Conservation (phyloP, 2,888 invertebrate genomes). For the Sesia bembeciformis region DNA sequence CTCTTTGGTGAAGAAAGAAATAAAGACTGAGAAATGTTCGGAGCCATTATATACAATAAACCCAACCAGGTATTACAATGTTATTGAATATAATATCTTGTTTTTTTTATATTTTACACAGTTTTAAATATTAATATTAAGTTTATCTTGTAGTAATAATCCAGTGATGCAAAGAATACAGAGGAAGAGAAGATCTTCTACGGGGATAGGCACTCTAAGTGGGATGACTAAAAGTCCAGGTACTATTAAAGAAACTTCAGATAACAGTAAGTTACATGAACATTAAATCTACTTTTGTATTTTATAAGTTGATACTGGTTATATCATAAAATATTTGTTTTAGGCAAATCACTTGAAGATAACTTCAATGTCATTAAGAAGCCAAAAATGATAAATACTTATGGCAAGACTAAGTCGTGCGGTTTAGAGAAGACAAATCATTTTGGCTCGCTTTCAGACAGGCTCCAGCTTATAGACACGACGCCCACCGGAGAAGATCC, state of each 20-base stretch:
- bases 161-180: slow-evolving; percentile 51
- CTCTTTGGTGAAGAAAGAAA: slow-evolving; percentile 38
- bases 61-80: slow-evolving; percentile 36
- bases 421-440: slow-evolving; percentile 30
- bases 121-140: background rate
- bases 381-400: slow-evolving; percentile 51
- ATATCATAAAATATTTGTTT: slow-evolving; percentile 28
- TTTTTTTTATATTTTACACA: background rate
- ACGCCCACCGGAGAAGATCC: slow-evolving; percentile 64
- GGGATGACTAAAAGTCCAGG: slow-evolving; percentile 37
- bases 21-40: slow-evolving; percentile 34
- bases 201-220: slow-evolving; percentile 43
- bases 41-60: slow-evolving; percentile 54
- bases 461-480: slow-evolving; percentile 54
- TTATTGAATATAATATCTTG: background rate
- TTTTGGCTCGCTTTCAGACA: slow-evolving; percentile 52
- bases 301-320: background rate
- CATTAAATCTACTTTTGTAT: background rate
- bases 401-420: slow-evolving; percentile 35
- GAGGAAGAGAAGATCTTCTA: slow-evolving; percentile 36
- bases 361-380: slow-evolving; percentile 45
- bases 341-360: slow-evolving; percentile 28
- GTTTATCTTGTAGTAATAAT: slow-evolving; percentile 30
- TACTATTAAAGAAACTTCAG: slow-evolving; percentile 28
- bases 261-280: slow-evolving; percentile 23